Evolutionary conservation across 2,888 invertebrate genomes (phyloP), one percentile per base, ranked within the genome.

Genomic region (Habroteleia sp.): DNA sequence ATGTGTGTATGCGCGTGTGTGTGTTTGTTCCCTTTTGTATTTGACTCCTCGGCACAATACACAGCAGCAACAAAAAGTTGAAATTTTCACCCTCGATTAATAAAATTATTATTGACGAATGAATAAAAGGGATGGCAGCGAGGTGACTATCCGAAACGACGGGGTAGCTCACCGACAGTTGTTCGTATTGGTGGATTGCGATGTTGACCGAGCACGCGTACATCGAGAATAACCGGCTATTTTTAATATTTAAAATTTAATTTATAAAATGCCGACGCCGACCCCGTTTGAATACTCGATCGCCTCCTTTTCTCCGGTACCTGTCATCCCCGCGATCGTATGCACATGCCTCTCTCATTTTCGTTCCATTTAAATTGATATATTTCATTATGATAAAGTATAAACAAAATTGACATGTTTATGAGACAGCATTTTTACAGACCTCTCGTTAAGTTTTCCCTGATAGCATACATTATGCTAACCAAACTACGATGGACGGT

Each of bases 161-260:
- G 54, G 66, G 50, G 48, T 25, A 23, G 54, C 46, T 46, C 41
- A 31, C 37, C 11, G 35, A n/a, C n/a, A n/a, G 5, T 17, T 10
- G 8, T 52, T 14, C 27, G 71, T 46, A 50, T 62, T 65, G 48
- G 72, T 65, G 58, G 31, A 69, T 42, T 42, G 44, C 31, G 39
- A 20, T 14, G 48, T 31, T 31, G 54, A 37, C 8, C 11, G 23
- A 29, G 41, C 48, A 16, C 41, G 31, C 44, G 39, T 25, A 48
- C 66, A 44, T n/a, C n/a, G n/a, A n/a, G 68, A 54, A 46, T 68
- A 80, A 76, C 80, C 80, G 83, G 84, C 85, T 85, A 85, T 87
- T 88, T 88, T 88, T 86, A 88, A 88, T 88, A 88, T 88, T 88
- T 88, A 88, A 87, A 88, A 88, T 88, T 88, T 88, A 85, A 88